Evolutionary conservation across 2,888 invertebrate species (phyloP).

Genomic region (Anthophora plumipes): DNA sequence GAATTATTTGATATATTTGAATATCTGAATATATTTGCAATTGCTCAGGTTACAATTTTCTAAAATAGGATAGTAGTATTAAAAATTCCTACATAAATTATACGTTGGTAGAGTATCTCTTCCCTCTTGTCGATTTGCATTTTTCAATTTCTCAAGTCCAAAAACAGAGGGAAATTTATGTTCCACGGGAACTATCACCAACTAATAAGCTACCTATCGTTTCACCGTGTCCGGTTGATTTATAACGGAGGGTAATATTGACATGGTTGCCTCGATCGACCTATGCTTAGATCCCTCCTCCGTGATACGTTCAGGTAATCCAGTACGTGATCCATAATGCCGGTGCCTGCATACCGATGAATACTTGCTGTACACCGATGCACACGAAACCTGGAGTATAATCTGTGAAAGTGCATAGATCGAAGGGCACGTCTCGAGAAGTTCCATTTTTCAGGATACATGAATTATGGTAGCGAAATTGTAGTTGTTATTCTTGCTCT

Average conservation of each 20-base stretch:
- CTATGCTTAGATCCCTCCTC: slow-evolving; percentile 48
- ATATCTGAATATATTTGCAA: too few species aligned
- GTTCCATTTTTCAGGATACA: too few species aligned
- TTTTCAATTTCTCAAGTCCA: neutral
- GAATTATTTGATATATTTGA: too few species aligned
- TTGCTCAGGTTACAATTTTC: too few species aligned
- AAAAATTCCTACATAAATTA: too few species aligned
- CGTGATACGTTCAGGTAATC: slow-evolving; percentile 54
- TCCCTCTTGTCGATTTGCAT: too few species aligned
- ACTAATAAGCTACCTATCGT: slow-evolving; percentile 24
- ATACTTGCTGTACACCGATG: slow-evolving; percentile 14
- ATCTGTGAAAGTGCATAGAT: neutral
- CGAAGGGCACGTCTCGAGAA: slow-evolving; percentile 1
- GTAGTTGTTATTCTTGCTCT: too few species aligned
- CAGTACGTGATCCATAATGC: slow-evolving; percentile 60
- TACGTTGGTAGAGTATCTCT: too few species aligned
- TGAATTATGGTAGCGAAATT: neutral
- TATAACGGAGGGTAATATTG: slow-evolving; percentile 51
- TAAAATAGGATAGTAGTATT: too few species aligned
- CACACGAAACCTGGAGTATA: neutral
- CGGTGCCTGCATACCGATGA: slow-evolving; percentile 49
- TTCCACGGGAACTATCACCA: neutral
- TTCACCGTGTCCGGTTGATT: slow-evolving; percentile 40
- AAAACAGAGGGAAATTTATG: neutral
- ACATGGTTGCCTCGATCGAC: slow-evolving; percentile 48